Base-by-base conservation (phyloP, 2,113 vertebrate genomes). In the Austrofundulus limnaeus region DNA sequence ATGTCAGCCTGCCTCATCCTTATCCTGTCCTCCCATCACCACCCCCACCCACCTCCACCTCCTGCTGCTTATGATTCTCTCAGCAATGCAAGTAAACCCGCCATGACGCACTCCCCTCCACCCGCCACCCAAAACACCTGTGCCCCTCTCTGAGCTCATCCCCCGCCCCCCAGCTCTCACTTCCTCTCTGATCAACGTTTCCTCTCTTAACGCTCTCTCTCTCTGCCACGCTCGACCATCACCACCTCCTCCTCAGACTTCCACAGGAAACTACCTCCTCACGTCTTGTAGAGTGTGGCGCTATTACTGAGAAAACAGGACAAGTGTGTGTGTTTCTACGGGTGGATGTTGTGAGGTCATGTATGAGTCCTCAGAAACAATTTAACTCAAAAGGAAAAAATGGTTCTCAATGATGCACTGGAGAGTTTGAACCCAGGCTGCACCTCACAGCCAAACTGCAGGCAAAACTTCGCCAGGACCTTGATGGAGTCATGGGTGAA, bases 191-290 rank as follows among this genome's bases (percentile, higher is more conserved):
- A 49, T 66, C 37, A 31, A 19, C 31, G 39, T 41, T 57, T 69
- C 58, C 49, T 48, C 31, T 71, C 68, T 83, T 81, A 75, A 45
- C 52, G 62, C 52, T 54, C 66, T 34, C 34, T 65, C 52, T 54
- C 66, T 34, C 34, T 61, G 31, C 23, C 28, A 15, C 50, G 51
- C 21, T 24, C 38, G 72, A 71, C 72, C 1, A 2, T 34, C 10
- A 46, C 48, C 11, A 45, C 50, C 49, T 21, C 59, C 42, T 20
- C 70, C 34, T 42, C 75, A 1, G 15, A 74, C 88, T 87, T 90
- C 84, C 86, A 23, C 88, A 90, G 91, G 92, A 92, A 91, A 92
- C 88, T 80, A 90, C 86, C 87, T 79, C 51, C 74, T 84, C 70
- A 77, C 81, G 69, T 70, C 47, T 66, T 77, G 66, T 49, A 77